These are phyloP conservation scores for Diplogasteroides magnus DNA, from an alignment of 1,140 invertebrate species.

Conservation along the genomic window DNA sequence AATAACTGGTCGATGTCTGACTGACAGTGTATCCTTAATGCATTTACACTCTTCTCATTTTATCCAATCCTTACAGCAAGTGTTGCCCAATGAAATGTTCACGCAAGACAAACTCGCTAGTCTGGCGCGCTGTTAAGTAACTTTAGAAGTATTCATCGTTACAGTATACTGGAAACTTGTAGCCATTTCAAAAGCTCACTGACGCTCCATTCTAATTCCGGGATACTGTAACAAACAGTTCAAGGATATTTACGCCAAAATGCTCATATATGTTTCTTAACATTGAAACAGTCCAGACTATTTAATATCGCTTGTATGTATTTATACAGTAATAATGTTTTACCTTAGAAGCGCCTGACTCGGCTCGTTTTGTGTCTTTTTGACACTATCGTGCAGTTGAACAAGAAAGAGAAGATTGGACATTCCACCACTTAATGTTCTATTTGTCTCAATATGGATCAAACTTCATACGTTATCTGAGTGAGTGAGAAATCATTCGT, in stretches of 20 bases:
- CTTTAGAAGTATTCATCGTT: too few relatives aligned
- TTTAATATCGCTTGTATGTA: too few relatives aligned
- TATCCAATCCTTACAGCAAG: too few relatives aligned
- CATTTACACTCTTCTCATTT: background rate
- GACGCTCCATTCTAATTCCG: background rate
- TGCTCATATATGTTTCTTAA: too few relatives aligned
- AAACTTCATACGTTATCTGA: slow-evolving; percentile 27
- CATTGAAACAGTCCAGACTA: too few relatives aligned
- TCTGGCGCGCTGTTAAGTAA: too few relatives aligned
- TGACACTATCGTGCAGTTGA: slow-evolving; percentile 13
- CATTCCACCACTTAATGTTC: slow-evolving; percentile 39
- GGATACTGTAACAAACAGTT: background rate
- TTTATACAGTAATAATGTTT: background rate
- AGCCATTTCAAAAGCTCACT: too few relatives aligned
- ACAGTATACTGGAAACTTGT: too few relatives aligned
- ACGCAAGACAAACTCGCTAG: too few relatives aligned
- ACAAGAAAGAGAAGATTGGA: slow-evolving; percentile 36
- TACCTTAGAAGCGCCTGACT: slow-evolving; percentile 20
- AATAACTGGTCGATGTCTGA: slow-evolving; percentile 38
- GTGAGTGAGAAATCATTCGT: slow-evolving; percentile 26
- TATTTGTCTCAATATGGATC: background rate
- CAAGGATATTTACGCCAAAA: too few relatives aligned
- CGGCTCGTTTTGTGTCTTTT: slow-evolving; percentile 17
- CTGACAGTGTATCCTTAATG: slow-evolving; percentile 27
- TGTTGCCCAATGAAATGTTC: too few relatives aligned